Base-by-base conservation (phyloP, 2,888 invertebrate species). In the Melanostoma scalare region DNA sequence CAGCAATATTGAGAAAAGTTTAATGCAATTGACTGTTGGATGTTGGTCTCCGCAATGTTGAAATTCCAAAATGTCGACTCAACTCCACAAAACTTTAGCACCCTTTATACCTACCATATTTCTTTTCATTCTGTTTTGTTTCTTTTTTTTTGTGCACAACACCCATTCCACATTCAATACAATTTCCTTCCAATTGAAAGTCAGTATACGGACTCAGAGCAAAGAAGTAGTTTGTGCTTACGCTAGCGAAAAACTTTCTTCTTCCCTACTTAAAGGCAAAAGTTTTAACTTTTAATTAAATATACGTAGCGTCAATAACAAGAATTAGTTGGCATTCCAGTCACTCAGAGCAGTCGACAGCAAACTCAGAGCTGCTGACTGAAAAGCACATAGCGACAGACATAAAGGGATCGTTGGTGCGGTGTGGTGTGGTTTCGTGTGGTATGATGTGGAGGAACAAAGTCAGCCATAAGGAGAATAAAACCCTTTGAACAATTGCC, bases 281-380 rank as follows among this genome's bases (percentile, higher is more conserved):
- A 84, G 65, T 84, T 84, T 84, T 69, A 84, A 84, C 79, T 84
- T 84, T 84, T 84, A 84, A 84, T 84, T 84, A 84, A 84, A 79
- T 84, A 79, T 79, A 84, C 84, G 84, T 79, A 75, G 69, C 79
- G 84, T 78, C 84, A 79, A 79, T 84, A 84, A 79, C 78, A 84
- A 84, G 84, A 71, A 79, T 84, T 84, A 84, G 74, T 84, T 84
- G 84, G 84, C 84, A 84, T 84, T 84, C 84, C 74, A 79, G 78
- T 84, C 79, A 84, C 79, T 84, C 84, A 84, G 63, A 50, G 74
- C 74, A 84, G 84, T 84, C 78, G 75, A 65, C 78, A 74, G 44
- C 60, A 78, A 73, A 61, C 50, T 65, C 61, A 48, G 50, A 50
- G 50, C n/a, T 20, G n/a, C n/a, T 9, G 2, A 20, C 20, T 20